phyloP scores from a whole-genome alignment of 2,113 vertebrate species.

The Phalacrocorax carbo region DNA sequence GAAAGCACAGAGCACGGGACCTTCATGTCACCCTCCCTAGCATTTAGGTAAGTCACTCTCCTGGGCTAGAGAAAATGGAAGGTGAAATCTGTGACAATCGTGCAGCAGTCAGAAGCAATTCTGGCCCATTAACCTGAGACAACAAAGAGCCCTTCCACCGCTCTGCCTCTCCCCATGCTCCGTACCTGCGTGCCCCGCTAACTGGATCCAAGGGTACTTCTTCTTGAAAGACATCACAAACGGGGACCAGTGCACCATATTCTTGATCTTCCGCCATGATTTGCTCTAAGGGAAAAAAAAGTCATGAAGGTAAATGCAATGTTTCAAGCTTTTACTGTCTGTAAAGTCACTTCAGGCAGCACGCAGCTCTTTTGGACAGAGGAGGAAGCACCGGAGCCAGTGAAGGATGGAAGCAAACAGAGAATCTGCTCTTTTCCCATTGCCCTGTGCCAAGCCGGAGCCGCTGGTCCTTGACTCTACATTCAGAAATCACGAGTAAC shows the following conservation, averaged over 20 bases:
- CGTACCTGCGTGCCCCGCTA: constrained; percentile 94
- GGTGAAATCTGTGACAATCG: not conserved
- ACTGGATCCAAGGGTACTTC: constrained; percentile 98
- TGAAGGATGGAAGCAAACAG: constrained; percentile 2
- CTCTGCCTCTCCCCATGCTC: not conserved
- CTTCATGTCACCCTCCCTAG: not conserved
- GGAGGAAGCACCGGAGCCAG: not conserved
- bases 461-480: not conserved
- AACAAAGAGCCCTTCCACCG: not conserved
- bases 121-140: not conserved
- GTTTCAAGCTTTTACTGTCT: not conserved
- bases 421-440: constrained; percentile 37
- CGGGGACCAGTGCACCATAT: constrained; percentile 98
- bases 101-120: not conserved
- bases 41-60: not conserved
- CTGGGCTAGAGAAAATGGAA: not conserved
- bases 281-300: constrained; percentile 81
- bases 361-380: not conserved
- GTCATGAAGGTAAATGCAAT: not conserved
- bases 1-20: not conserved
- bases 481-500: not conserved
- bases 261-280: constrained; percentile 98
- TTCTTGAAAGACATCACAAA: constrained; percentile 99
- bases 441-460: constrained; percentile 8
- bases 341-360: constrained; percentile 9